Percentiles rank a stretch among this genome's conserved stretches.
These are phyloP conservation scores for Drosophila melanosoma DNA, from an alignment of 2,888 invertebrate species.

Conservation along the genomic window DNA sequence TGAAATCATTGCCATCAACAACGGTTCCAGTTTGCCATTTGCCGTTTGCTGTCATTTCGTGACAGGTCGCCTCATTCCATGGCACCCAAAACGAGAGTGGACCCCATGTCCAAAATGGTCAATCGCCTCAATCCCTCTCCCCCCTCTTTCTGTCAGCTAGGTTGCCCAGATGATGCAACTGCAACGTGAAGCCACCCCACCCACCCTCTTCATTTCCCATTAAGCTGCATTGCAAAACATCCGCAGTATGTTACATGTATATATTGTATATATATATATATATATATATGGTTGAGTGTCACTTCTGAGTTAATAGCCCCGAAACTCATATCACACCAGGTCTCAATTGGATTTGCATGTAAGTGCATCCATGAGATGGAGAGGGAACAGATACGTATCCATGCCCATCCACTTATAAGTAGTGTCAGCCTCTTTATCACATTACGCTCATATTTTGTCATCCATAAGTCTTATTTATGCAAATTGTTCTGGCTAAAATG, in stretches of 20 bases:
- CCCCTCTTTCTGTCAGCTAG: background rate
- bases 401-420: conserved; percentile 3
- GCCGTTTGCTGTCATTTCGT: conserved; percentile 34
- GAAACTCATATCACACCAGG: conserved; percentile 21
- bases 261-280: background rate
- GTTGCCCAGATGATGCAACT: conserved; percentile 48
- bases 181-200: background rate
- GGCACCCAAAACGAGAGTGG: conserved; percentile 1
- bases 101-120: conserved; percentile 22
- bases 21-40: conserved; percentile 19
- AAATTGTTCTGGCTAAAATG: conserved; percentile 10
- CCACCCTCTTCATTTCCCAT: conserved; percentile 1
- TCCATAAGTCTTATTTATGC: conserved; percentile 12
- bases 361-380: background rate
- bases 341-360: conserved; percentile 20
- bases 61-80: conserved; percentile 19
- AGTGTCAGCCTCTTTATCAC: conserved; percentile 11
- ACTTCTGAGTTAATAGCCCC: conserved; percentile 32
- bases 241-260: background rate
- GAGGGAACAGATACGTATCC: background rate
- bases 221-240: conserved; percentile 12
- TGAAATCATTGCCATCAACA: conserved; percentile 72
- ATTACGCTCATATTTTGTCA: conserved; percentile 10
- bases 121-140: conserved; percentile 7
- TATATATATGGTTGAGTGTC: conserved; percentile 18